Evolutionary conservation across 2,113 vertebrate species (phyloP), one percentile per base, ranked within the genome.

Genomic region (Osmerus eperlanus): DNA sequence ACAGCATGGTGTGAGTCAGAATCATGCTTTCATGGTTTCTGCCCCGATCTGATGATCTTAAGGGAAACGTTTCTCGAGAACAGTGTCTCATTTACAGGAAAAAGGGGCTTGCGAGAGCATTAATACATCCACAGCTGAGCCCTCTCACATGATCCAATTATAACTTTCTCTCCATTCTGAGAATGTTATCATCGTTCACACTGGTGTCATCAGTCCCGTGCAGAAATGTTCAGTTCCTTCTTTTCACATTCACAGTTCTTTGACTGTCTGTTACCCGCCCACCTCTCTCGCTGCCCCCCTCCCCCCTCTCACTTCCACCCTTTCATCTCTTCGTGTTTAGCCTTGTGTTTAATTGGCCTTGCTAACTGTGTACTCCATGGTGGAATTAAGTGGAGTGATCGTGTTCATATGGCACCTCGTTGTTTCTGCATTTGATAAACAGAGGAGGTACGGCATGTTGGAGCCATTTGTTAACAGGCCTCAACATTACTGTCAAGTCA

Each of bases 371-470:
- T 23, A 58, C 4, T 9, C 62, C 12, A 25, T 32, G 4, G 55
- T 32, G 14, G 19, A 15, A 66, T 73, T 65, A 59, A 66, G 47
- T 56, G 15, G 29, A 47, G 53, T 7, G 16, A 71, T 64, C 4
- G 25, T 68, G 56, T 73, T 29, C 19, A 61, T 56, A 23, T 65
- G 54, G 56, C 32, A 41, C 29, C 29, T 16, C 12, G 41, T 13
- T 14, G 47, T 60, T 32, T 47, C 67, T 65, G 54, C 32, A 29
- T 82, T 81, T 74, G 11, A 75, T 72, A 68, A 23, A 18, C 56
- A 62, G 56, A 69, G 29, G 58, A 76, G 15, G 41, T 79, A 14
- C 65, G 1, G 56, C 68, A 70, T 23, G 32, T 47, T 25, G 28
- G 12, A 16, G 47, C 11, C 19, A 60, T 60, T 67, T 59, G 56